Percentiles rank a stretch among this genome's conserved stretches.
Evolutionary conservation across 2,113 vertebrate species (phyloP).

Genomic region (Arvicanthis niloticus): DNA sequence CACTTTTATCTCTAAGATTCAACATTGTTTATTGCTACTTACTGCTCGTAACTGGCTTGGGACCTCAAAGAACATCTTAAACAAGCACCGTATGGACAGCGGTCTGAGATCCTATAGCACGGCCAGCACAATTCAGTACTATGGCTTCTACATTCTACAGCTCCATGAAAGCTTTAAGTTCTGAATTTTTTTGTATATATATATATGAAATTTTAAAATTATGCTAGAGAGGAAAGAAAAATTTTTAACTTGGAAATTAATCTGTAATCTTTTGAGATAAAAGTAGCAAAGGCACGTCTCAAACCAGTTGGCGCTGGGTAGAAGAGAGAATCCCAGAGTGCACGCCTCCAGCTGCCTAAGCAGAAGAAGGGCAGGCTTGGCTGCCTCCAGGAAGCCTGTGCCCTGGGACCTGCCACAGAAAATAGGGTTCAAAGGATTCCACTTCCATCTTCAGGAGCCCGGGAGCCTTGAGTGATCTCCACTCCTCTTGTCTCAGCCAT

Average conservation of each 20-base stretch:
- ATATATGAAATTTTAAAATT: background rate
- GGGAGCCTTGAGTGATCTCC: background rate
- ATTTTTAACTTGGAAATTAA: constrained; percentile 48
- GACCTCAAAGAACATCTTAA: background rate
- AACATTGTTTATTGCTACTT: constrained; percentile 21
- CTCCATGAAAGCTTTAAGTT: background rate
- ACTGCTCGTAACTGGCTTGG: background rate
- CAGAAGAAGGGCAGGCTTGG: background rate
- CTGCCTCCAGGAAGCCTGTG: constrained; percentile 18
- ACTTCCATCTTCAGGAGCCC: background rate
- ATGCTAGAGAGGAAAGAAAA: background rate
- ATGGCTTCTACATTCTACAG: background rate
- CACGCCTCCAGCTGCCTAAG: too few relatives aligned
- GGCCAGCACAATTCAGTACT: background rate
- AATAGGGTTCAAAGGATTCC: background rate
- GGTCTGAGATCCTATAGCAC: background rate
- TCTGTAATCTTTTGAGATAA: constrained; percentile 41
- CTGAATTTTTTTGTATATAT: background rate
- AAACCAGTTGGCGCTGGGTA: background rate
- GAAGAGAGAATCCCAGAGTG: background rate
- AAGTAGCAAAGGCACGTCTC: constrained; percentile 22
- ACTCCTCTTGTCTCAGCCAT: background rate
- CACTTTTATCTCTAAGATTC: constrained; percentile 15
- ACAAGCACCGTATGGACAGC: background rate
- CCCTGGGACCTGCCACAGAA: background rate